Conservation (phyloP, 2,888 invertebrate species). For the Mycogona germanica region DNA sequence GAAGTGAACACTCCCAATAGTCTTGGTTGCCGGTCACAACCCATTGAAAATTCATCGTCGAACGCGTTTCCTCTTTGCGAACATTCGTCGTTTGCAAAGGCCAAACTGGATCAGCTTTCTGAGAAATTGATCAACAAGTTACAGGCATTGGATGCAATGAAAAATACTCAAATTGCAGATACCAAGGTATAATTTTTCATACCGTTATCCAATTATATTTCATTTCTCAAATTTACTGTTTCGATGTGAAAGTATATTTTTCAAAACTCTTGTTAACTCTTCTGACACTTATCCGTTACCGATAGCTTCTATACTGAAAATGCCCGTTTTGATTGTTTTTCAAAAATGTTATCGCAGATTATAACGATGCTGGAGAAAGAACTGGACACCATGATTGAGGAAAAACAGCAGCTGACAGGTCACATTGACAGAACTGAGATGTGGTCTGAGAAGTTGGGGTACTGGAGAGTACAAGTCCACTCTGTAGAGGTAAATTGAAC, state of each 20-base stretch:
- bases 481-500: conserved; percentile 65
- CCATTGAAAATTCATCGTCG: too few relatives aligned
- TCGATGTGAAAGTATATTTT: too few relatives aligned
- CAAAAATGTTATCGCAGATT: conserved; percentile 36
- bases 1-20: too few relatives aligned
- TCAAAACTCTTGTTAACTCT: too few relatives aligned
- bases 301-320: too few relatives aligned
- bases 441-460: conserved; percentile 80
- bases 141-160: conserved; percentile 67
- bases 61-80: conserved; percentile 40
- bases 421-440: conserved; percentile 74
- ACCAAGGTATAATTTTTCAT: conserved; percentile 44
- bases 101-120: conserved; percentile 68
- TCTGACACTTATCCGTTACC: too few relatives aligned
- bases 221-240: too few relatives aligned
- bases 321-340: neutral
- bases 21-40: too few relatives aligned
- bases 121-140: conserved; percentile 73
- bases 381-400: conserved; percentile 67
- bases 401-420: conserved; percentile 66
- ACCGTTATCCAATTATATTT: too few relatives aligned
- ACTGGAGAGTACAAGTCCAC: conserved; percentile 74
- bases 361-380: conserved; percentile 65
- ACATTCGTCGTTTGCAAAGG: conserved; percentile 66
- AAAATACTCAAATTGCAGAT: conserved; percentile 68